Conservation (phyloP, 2,113 vertebrate species). For the Lonchura striata region DNA sequence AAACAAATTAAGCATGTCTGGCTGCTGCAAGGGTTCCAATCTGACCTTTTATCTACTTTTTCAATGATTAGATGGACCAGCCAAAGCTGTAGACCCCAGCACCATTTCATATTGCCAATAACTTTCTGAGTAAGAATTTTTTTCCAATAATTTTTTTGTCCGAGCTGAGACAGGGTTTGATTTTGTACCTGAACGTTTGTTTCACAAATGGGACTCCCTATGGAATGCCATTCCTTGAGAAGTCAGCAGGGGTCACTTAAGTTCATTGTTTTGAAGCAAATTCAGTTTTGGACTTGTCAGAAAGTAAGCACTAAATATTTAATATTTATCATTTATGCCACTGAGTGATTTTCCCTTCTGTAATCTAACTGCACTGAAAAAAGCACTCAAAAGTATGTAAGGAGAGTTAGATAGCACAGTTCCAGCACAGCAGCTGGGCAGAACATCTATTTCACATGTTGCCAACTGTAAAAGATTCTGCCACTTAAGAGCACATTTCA, state of each 20-base stretch:
- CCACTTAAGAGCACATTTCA: neutral
- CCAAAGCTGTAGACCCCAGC: neutral
- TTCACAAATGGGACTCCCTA: neutral
- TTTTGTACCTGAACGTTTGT: neutral
- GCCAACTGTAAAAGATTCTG: neutral
- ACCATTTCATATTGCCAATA: neutral
- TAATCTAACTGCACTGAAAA: neutral
- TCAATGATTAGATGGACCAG: neutral
- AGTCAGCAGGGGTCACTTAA: slow-evolving; percentile 38
- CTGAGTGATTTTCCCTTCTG: neutral
- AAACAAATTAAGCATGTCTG: neutral
- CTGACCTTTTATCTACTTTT: neutral
- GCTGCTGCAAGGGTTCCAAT: neutral
- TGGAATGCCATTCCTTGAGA: slow-evolving; percentile 46
- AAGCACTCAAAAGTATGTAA: neutral
- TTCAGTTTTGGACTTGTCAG: neutral
- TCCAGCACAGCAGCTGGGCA: neutral
- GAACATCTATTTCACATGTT: neutral
- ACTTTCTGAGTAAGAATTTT: neutral
- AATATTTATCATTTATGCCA: neutral
- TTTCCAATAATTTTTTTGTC: neutral
- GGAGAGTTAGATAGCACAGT: neutral
- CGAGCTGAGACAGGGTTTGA: neutral
- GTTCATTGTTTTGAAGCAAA: slow-evolving; percentile 47
- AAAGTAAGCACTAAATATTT: neutral